These are phyloP conservation scores for Erebia palarica DNA, from an alignment of 2,888 invertebrate species.

Conservation along the genomic window DNA sequence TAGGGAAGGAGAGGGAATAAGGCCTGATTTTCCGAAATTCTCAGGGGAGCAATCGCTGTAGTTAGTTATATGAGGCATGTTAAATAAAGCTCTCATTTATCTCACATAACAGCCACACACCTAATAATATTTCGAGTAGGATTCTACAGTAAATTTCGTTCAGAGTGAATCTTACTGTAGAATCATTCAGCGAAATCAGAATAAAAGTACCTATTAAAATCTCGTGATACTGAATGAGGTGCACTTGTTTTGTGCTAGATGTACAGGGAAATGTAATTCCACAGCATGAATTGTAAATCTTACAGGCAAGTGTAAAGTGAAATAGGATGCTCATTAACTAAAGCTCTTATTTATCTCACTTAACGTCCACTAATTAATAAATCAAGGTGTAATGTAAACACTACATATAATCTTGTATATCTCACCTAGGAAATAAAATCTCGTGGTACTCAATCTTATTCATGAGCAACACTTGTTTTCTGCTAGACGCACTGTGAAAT, in stretches of 20 bases:
- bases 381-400: background rate
- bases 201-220: too few species aligned
- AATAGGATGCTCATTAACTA: constrained; percentile 70
- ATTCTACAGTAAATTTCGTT: too few species aligned
- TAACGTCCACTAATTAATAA: background rate
- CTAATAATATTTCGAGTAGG: too few species aligned
- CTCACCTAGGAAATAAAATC: background rate
- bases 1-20: too few species aligned
- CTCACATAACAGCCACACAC: background rate
- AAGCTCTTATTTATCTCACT: background rate
- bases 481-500: too few species aligned
- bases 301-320: constrained; percentile 53
- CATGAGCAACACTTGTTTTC: background rate
- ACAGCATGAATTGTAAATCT: constrained; percentile 58
- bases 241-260: constrained; percentile 30
- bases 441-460: background rate
- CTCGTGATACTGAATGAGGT: background rate
- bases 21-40: too few species aligned
- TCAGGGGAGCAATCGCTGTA: too few species aligned
- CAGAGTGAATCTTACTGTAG: too few species aligned
- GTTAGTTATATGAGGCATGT: constrained; percentile 61
- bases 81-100: constrained; percentile 33
- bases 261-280: constrained; percentile 48
- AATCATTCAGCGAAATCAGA: too few species aligned
- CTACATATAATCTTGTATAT: background rate